phyloP scores from a whole-genome alignment of 2,113 vertebrate genomes.

The Perca fluviatilis region DNA sequence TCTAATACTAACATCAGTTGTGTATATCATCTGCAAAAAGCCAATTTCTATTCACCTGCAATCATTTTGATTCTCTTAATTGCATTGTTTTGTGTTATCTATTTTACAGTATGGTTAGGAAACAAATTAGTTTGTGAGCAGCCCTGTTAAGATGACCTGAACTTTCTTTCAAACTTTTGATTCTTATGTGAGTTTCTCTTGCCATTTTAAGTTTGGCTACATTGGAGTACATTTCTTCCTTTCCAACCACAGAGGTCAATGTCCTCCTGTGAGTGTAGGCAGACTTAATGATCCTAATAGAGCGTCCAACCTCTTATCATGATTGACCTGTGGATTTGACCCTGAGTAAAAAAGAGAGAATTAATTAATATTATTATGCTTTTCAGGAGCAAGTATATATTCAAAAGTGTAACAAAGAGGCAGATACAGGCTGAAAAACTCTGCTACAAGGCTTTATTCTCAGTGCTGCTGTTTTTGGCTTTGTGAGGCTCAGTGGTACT shows the following conservation, averaged over 20 bases:
- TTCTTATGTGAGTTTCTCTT: background rate
- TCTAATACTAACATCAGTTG: background rate
- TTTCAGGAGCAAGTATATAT: constrained; percentile 13
- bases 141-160: background rate
- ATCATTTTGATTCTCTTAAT: background rate
- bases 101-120: background rate
- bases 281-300: constrained; percentile 9
- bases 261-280: constrained; percentile 4
- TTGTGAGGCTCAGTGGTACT: constrained; percentile 61
- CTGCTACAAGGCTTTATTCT: constrained; percentile 48
- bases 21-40: background rate
- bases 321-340: background rate
- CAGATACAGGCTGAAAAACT: constrained; percentile 22
- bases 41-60: background rate
- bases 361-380: constrained; percentile 29
- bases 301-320: constrained; percentile 19
- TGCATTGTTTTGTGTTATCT: background rate
- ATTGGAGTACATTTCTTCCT: background rate
- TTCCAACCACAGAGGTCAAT: background rate
- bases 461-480: constrained; percentile 60
- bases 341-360: background rate
- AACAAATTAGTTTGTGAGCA: background rate
- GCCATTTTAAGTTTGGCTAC: background rate
- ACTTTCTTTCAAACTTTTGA: background rate
- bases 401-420: constrained; percentile 13